Conservation (phyloP, 2,113 vertebrate species). For the Oncorhynchus kisutch region DNA sequence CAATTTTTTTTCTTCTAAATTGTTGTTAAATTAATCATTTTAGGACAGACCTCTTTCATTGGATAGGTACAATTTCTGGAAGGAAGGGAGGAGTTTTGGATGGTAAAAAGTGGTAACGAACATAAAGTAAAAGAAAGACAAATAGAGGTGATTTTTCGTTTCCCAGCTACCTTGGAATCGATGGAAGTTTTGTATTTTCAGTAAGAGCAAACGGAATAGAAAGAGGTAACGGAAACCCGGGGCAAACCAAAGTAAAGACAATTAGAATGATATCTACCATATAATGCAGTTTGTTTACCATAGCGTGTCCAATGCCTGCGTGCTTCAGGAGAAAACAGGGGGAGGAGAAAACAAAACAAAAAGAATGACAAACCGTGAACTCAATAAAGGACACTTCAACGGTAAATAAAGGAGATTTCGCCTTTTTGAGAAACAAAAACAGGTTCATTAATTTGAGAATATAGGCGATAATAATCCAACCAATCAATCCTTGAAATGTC, state of each 20-base stretch:
- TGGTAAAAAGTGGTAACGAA: conserved; percentile 59
- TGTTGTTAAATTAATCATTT: conserved; percentile 4
- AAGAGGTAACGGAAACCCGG: conserved; percentile 78
- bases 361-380: conserved; percentile 84
- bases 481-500: conserved; percentile 38
- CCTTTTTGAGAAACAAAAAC: conserved; percentile 37
- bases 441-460: conserved; percentile 17
- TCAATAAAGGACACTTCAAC: conserved; percentile 65
- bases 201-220: conserved; percentile 78
- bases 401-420: conserved; percentile 20
- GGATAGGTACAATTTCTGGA: conserved; percentile 34
- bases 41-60: conserved; percentile 63
- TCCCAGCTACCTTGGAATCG: conserved; percentile 74
- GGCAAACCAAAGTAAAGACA: conserved; percentile 88
- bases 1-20: background rate
- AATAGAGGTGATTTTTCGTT: conserved; percentile 55
- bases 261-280: conserved; percentile 99
- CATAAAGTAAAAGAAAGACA: conserved; percentile 55
- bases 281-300: conserved; percentile 99
- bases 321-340: conserved; percentile 83
- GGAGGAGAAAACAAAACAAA: conserved; percentile 68
- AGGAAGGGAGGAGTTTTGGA: conserved; percentile 44
- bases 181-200: conserved; percentile 74
- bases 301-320: conserved; percentile 99
- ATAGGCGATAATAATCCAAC: conserved; percentile 31